A percentile compares a stretch with the other conserved stretches of the same genome.
Evolutionary conservation across 2,888 invertebrate species (phyloP).

Genomic region (Tinea trinotella): DNA sequence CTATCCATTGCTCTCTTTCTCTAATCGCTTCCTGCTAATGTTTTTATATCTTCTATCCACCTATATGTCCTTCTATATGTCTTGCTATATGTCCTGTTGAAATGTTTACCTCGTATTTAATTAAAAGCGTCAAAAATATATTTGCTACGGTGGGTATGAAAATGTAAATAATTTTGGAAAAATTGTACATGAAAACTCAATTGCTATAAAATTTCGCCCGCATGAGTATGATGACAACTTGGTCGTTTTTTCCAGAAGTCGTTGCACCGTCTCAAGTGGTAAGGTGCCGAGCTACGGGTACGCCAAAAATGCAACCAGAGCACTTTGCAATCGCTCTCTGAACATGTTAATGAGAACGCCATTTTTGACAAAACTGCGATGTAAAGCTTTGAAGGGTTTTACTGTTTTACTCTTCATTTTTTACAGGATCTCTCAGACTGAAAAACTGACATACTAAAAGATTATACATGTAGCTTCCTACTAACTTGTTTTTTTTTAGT

Average conservation of each 20-base stretch:
- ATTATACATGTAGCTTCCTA: too few relatives aligned
- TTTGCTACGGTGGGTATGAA: too few relatives aligned
- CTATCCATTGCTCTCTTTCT: too few relatives aligned
- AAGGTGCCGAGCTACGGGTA: neutral
- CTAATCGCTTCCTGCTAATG: too few relatives aligned
- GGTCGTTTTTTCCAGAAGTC: conserved; percentile 9
- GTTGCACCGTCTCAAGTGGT: conserved; percentile 16
- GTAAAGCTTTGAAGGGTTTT: neutral
- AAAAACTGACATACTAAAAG: neutral
- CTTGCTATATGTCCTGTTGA: too few relatives aligned
- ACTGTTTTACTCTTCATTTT: conserved; percentile 2
- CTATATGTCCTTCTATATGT: too few relatives aligned
- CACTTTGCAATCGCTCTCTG: conserved; percentile 3
- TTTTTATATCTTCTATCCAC: too few relatives aligned
- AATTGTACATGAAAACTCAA: neutral
- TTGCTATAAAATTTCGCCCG: neutral
- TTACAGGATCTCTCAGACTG: neutral
- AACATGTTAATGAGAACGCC: conserved; percentile 14
- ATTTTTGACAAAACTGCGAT: conserved; percentile 5
- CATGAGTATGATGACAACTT: neutral
- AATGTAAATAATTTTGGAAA: neutral
- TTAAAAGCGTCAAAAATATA: too few relatives aligned
- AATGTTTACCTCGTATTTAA: too few relatives aligned
- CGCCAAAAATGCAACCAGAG: conserved; percentile 11
- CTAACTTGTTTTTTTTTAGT: too few relatives aligned